Evolutionary conservation across 2,113 vertebrate genomes (phyloP).

Genomic region (Mugil cephalus): DNA sequence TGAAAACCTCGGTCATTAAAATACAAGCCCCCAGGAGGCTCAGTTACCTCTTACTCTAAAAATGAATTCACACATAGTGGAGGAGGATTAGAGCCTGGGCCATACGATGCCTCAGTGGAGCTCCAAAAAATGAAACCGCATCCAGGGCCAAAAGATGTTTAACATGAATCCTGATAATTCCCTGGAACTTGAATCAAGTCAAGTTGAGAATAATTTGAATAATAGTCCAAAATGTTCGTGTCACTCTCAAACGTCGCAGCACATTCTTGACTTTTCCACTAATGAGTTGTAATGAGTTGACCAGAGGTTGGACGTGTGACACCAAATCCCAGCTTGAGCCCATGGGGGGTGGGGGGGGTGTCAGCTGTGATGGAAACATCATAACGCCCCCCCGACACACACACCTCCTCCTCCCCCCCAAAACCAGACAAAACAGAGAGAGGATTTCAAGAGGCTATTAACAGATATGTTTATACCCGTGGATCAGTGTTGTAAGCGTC

Average conservation of each 20-base stretch:
- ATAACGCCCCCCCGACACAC: neutral
- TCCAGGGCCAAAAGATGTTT: too few species aligned
- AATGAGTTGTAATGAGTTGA: conserved; percentile 54
- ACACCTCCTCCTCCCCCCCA: too few species aligned
- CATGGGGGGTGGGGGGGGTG: accelerated
- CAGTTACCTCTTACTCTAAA: conserved; percentile 1
- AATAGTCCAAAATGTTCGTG: too few species aligned
- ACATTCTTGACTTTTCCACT: conserved; percentile 16
- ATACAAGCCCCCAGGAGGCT: too few species aligned
- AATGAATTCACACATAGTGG: neutral
- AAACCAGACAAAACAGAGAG: conserved; percentile 41
- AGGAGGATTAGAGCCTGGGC: neutral
- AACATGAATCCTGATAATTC: too few species aligned
- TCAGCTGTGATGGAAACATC: conserved; percentile 63
- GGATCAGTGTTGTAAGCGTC: conserved; percentile 28
- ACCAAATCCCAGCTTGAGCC: conserved; percentile 20
- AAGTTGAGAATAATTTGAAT: too few species aligned
- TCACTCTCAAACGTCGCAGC: neutral
- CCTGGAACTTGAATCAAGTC: neutral
- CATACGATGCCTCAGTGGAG: neutral
- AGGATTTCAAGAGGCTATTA: conserved; percentile 63
- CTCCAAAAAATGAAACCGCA: too few species aligned
- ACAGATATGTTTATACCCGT: conserved; percentile 67
- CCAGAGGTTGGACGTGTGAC: conserved; percentile 19
- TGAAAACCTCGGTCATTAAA: too few species aligned